Base-by-base conservation (phyloP, 2,888 invertebrate genomes). In the Eupithecia insigniata region DNA sequence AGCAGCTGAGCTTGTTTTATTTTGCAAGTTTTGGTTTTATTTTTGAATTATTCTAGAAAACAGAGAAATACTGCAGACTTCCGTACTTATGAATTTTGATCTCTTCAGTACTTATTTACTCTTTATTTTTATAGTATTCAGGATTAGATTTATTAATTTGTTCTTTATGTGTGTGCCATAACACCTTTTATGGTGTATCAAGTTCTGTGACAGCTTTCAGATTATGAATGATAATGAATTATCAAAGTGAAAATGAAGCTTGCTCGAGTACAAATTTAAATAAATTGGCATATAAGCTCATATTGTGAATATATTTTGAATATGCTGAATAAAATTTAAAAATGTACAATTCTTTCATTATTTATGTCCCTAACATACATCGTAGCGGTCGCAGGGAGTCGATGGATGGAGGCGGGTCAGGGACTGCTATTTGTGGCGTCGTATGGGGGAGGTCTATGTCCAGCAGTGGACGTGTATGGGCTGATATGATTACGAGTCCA, bases 271-370 rank as follows among this genome's bases (percentile, higher is more conserved):
- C 88, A 89, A 89, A 82, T 84, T 87, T 86, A 80, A 84, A 81
- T 81, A 78, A 81, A 83, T 81, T 80, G 76, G 83, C 83, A 84
- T 84, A 86, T 87, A 85, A 84, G 84, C 84, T 88, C 84, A 79
- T 83, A 84, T 79, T 84, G 82, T 88, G 78, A 87, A 88, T 88
- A 88, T 91, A 91, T 92, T 91, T 92, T 91, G 87, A 90, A 88
- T 91, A 91, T 83, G 90, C 91, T 90, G 86, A 85, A 88, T 89
- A 85, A 86, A 86, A 83, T 73, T 77, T 77, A 36, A 81, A 81
- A 71, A 78, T 75, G 76, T 55, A 39, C 5, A n/a, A n/a, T n/a
- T n/a, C n/a, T n/a, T n/a, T n/a, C n/a, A n/a, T n/a, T n/a, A n/a
- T n/a, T n/a, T n/a, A n/a, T n/a, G n/a, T n/a, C n/a, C n/a, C n/a